phyloP scores from a whole-genome alignment of 2,797 vertebrate genomes.

The Macroramphosus scolopax region DNA sequence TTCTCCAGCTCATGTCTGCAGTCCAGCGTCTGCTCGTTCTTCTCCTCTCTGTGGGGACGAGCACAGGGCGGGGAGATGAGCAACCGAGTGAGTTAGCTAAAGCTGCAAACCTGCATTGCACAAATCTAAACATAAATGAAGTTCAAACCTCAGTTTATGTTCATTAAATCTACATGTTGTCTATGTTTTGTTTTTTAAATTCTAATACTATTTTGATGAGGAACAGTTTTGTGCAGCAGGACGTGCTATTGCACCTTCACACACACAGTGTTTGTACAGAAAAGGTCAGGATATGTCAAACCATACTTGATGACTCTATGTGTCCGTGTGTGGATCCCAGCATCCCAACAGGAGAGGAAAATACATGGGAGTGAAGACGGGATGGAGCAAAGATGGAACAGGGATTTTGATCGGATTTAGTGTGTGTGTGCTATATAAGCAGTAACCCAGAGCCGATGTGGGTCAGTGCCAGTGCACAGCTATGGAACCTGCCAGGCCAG shows the following conservation, averaged over 20 bases:
- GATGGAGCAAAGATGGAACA: constrained; percentile 13
- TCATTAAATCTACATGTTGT: not conserved
- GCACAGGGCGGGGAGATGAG: not conserved
- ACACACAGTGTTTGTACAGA: no score
- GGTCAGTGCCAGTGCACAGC: constrained; percentile 64
- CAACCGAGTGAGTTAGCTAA: not conserved
- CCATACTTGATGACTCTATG: constrained; percentile 24
- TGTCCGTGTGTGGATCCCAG: constrained; percentile 31
- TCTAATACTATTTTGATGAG: no score
- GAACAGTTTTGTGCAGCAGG: no score
- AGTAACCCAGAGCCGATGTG: constrained; percentile 61
- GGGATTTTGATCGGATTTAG: constrained; percentile 38
- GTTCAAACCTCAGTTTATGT: not conserved
- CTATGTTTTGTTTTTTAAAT: not conserved
- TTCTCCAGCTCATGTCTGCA: constrained; percentile 89
- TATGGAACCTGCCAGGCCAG: constrained; percentile 64
- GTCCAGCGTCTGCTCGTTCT: constrained; percentile 91
- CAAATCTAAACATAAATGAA: not conserved
- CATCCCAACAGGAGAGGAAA: constrained; percentile 19
- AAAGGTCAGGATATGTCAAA: no score
- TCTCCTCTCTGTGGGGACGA: constrained; percentile 83
- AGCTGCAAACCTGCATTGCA: not conserved
- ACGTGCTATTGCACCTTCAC: no score
- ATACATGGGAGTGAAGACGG: constrained; percentile 25
- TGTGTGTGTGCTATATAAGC: constrained; percentile 12